A percentile compares a stretch with the other conserved stretches of the same genome.
phyloP scores from a whole-genome alignment of 30 jellyfish, hydroid and myxozoan genomes.

The Chironex yamaguchii region DNA sequence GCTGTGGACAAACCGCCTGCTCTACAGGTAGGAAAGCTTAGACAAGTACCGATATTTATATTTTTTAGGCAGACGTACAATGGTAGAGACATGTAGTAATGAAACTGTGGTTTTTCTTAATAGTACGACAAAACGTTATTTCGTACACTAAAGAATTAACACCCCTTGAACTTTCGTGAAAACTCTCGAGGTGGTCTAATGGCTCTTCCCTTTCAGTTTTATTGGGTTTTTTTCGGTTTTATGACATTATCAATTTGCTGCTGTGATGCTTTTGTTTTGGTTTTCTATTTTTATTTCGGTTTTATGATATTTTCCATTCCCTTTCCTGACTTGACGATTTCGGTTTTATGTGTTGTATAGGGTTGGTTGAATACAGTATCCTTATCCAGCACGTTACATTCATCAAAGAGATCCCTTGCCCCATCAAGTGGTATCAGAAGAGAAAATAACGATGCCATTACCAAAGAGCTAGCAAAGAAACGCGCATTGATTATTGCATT shows the following conservation, averaged over 20 bases:
- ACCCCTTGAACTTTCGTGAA: too few relatives aligned
- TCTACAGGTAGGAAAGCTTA: slow-evolving; percentile 8
- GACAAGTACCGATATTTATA: not conserved
- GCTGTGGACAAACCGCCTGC: slow-evolving; percentile 17
- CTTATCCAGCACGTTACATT: slow-evolving; percentile 58
- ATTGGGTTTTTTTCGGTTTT: too few relatives aligned
- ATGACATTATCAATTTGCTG: too few relatives aligned
- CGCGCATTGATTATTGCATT: slow-evolving; percentile 84
- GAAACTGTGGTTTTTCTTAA: not conserved
- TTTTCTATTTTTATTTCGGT: too few relatives aligned
- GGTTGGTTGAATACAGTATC: slow-evolving; percentile 95
- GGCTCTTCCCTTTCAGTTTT: too few relatives aligned
- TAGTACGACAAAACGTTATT: too few relatives aligned
- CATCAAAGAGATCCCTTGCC: slow-evolving; percentile 68
- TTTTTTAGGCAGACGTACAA: not conserved
- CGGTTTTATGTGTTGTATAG: too few relatives aligned
- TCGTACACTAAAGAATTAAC: too few relatives aligned
- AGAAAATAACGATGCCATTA: slow-evolving; percentile 80
- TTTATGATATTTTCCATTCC: too few relatives aligned
- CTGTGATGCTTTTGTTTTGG: too few relatives aligned
- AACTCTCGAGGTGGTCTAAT: too few relatives aligned
- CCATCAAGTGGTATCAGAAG: slow-evolving; percentile 45
- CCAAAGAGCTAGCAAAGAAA: slow-evolving; percentile 87
- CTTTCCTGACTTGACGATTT: too few relatives aligned
- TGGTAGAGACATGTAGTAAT: not conserved